Conservation (phyloP, 2,113 vertebrate genomes). For the Romanogobio albipinnatus region DNA sequence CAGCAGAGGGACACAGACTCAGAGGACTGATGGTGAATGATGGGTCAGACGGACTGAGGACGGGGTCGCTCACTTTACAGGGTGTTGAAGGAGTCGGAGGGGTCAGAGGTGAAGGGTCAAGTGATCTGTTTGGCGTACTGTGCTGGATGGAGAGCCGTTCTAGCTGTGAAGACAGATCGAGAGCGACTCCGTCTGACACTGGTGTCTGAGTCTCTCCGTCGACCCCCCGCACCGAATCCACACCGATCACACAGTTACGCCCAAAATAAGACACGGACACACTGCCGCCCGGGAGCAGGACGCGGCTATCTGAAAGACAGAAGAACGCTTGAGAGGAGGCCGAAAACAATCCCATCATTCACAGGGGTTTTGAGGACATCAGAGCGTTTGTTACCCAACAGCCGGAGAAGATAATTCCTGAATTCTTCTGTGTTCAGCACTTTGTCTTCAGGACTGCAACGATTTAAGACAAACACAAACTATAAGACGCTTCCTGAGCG, state of each 20-base stretch:
- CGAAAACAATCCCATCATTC: neutral
- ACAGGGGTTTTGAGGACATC: neutral
- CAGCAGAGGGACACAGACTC: constrained; percentile 61
- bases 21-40: constrained; percentile 12
- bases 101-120: constrained; percentile 17
- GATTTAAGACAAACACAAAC: neutral
- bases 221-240: constrained; percentile 81
- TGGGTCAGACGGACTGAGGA: constrained; percentile 1
- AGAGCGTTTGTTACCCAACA: constrained; percentile 77
- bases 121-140: constrained; percentile 75
- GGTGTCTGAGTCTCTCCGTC: constrained; percentile 73
- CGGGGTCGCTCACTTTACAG: neutral
- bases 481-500: neutral
- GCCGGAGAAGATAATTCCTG: constrained; percentile 82
- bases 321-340: neutral
- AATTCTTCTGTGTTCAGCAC: constrained; percentile 82
- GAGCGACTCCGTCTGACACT: constrained; percentile 59
- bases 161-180: constrained; percentile 83
- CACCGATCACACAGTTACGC: constrained; percentile 75
- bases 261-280: constrained; percentile 86
- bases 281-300: constrained; percentile 85
- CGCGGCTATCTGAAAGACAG: constrained; percentile 79
- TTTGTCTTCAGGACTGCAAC: constrained; percentile 82
- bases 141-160: constrained; percentile 74
- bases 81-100: neutral